Conservation (phyloP, 2,113 vertebrate species). For the Bambusicola thoracicus region DNA sequence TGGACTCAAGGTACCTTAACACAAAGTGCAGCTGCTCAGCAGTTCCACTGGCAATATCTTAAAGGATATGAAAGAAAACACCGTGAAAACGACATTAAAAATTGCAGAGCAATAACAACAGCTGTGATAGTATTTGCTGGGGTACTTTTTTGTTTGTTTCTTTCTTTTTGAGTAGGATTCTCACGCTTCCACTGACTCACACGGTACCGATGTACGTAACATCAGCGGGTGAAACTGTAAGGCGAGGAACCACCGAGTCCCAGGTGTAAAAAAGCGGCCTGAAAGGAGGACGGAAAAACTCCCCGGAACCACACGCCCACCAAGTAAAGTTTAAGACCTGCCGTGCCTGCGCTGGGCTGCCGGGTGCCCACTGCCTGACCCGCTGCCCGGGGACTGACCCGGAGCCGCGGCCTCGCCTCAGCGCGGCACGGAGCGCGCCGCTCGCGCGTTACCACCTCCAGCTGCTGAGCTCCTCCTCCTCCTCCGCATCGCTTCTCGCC, state of each 20-base stretch:
- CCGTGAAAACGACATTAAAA: accelerated
- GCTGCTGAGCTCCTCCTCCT: conserved; percentile 25
- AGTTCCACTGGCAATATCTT: background rate
- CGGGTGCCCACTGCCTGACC: too few species aligned
- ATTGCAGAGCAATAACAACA: accelerated
- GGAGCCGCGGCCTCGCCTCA: too few species aligned
- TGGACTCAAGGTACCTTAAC: background rate
- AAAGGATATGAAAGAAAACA: accelerated
- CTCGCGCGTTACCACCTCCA: conserved; percentile 44
- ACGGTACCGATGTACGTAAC: background rate
- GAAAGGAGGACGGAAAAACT: accelerated
- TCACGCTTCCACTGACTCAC: too few species aligned
- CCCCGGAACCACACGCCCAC: background rate
- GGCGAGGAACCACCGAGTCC: background rate
- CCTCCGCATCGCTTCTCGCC: conserved; percentile 66
- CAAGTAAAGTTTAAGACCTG: background rate
- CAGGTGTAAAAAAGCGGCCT: background rate
- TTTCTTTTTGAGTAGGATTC: background rate
- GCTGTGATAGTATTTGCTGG: background rate
- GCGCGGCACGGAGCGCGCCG: background rate
- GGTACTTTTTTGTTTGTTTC: background rate
- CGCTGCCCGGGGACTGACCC: too few species aligned
- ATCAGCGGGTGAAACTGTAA: accelerated
- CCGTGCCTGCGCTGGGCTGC: too few species aligned
- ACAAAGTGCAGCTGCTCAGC: too few species aligned